Base-by-base conservation (phyloP, 2,113 vertebrate genomes). In the Rhineura floridana region DNA sequence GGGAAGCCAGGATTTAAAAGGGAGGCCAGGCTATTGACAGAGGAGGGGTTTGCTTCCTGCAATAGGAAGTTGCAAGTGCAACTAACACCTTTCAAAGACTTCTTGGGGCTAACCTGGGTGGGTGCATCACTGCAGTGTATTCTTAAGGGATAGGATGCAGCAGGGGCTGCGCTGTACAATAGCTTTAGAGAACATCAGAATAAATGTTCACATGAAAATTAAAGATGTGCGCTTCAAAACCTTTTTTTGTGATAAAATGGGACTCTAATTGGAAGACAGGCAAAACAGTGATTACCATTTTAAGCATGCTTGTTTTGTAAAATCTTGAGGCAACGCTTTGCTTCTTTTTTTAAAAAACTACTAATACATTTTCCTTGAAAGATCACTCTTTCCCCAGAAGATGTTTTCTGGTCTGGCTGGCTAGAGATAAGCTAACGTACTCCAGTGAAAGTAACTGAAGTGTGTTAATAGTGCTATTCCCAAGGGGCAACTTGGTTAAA, bases 341-440 rank as follows among this genome's bases (percentile, higher is more conserved):
- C 69, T 19, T 13, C n/a, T 28, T 59, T 7, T 59, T 59, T 55
- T 30, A 44, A 39, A 48, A 85, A 63, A 19, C 30, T 11, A 4
- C 46, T 48, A 62, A 65, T 50, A 85, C 52, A 50, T 73, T 12
- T 63, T 7, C 30, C 30, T 15, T 28, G 33, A 81, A 80, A 33
- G 25, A 75, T 25, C 50, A 63, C 42, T 63, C 42, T 81, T 55
- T 81, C 44, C n/a, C n/a, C 21, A 73, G 9, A 15, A 48, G 42
- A 85, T 59, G 65, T 30, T 59, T 50, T 42, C n/a, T 85, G 72
- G 21, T 33, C 78, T 85, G 69, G 39, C 39, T 62, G 77, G n/a
- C 50, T 59, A 48, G 67, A 73, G 77, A 89, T 89, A 75, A 89
- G 77, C 83, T 73, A 80, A 85, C 39, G n/a, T 80, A 69, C 75